phyloP scores from a whole-genome alignment of 2,797 vertebrate genomes.

The Ctenochaetus hawaiiensis region DNA sequence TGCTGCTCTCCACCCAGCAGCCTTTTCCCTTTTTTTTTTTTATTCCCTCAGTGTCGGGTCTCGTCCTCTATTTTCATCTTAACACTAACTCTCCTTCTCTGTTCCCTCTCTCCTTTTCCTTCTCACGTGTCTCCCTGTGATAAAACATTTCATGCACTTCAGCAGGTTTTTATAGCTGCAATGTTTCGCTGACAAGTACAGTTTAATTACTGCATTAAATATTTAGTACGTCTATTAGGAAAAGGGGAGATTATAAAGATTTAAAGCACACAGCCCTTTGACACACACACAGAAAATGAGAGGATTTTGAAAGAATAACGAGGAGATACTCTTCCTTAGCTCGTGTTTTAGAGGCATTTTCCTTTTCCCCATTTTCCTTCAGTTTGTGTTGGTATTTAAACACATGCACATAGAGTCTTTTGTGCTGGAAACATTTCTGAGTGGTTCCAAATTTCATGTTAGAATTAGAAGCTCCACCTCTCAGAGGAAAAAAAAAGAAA shows the following conservation, averaged over 20 bases:
- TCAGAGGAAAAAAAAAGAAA: background rate
- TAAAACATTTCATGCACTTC: background rate
- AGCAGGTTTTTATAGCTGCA: background rate
- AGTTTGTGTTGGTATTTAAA: constrained; percentile 44
- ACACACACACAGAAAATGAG: background rate
- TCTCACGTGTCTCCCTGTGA: background rate
- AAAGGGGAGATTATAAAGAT: constrained; percentile 9
- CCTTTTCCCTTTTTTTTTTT: constrained; percentile 56
- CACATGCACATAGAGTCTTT: constrained; percentile 41
- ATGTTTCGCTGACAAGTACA: background rate
- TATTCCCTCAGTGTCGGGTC: constrained; percentile 27
- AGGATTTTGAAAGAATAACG: background rate
- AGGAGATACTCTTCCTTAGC: constrained; percentile 5
- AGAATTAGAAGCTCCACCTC: constrained; percentile 76
- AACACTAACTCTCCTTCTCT: constrained; percentile 17
- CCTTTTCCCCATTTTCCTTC: constrained; percentile 17
- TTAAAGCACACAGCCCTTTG: background rate
- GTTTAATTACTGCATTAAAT: constrained; percentile 21
- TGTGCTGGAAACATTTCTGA: constrained; percentile 71
- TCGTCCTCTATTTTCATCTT: constrained; percentile 14
- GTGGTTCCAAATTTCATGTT: constrained; percentile 65
- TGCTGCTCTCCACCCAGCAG: constrained; percentile 49
- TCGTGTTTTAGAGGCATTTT: constrained; percentile 8
- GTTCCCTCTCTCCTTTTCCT: background rate
- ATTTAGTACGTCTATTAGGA: constrained; percentile 34